Percentiles rank a stretch among this genome's conserved stretches.
Evolutionary conservation across 64 coral and sea anemone genomes (phyloP).

Genomic region (Anthopleura sola): DNA sequence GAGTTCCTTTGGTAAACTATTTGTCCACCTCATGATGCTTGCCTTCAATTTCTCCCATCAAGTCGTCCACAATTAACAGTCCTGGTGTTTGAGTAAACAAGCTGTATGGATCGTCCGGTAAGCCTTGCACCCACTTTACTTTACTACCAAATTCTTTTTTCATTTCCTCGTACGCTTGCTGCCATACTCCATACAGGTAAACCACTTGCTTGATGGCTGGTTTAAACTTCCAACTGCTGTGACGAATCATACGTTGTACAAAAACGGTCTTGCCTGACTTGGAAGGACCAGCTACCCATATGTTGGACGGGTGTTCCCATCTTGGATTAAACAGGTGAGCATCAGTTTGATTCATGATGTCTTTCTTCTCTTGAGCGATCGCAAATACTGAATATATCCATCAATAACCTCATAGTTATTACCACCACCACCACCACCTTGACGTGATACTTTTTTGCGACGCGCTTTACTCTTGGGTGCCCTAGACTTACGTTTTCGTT

Average conservation of each 20-base stretch:
- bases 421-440: neutral
- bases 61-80: neutral
- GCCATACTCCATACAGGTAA: neutral
- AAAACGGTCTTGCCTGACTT: neutral
- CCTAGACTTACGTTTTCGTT: neutral
- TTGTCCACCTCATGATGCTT: neutral
- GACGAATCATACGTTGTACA: neutral
- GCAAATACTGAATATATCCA: neutral
- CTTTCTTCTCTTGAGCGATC: neutral
- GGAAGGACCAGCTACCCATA: neutral
- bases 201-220: neutral
- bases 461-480: neutral
- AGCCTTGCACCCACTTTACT: neutral
- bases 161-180: neutral
- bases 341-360: neutral
- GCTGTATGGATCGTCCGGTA: neutral
- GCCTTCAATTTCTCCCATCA: neutral
- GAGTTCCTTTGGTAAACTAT: constrained; percentile 10
- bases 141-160: neutral
- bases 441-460: neutral
- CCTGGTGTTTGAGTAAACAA: neutral
- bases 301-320: constrained; percentile 1
- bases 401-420: neutral
- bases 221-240: neutral
- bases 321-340: too few relatives aligned